These are phyloP conservation scores for Hydra vulgaris DNA, from an alignment of 30 jellyfish, hydroid and myxozoan genomes.

Conservation along the genomic window DNA sequence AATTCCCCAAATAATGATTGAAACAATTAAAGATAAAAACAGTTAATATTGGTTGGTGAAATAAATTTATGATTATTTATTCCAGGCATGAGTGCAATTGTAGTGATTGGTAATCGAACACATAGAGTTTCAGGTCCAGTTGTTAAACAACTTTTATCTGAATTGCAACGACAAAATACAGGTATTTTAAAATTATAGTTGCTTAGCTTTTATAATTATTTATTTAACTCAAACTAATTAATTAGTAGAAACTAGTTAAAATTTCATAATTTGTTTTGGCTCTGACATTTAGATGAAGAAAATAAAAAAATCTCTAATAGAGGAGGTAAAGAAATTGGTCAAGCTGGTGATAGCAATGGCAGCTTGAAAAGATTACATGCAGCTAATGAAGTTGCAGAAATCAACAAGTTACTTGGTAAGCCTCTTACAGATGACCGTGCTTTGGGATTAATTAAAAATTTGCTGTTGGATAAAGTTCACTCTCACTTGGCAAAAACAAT, in stretches of 20 bases:
- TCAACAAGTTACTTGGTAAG: slow-evolving; percentile 57
- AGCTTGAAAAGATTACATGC: slow-evolving; percentile 22
- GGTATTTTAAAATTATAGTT: no score
- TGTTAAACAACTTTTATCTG: slow-evolving; percentile 26
- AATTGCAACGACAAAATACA: slow-evolving; percentile 21
- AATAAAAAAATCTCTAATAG: slow-evolving; percentile 4
- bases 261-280: background rate
- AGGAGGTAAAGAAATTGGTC: slow-evolving; percentile 17
- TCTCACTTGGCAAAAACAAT: slow-evolving; percentile 22
- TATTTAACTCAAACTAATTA: background rate
- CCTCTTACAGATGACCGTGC: slow-evolving; percentile 84
- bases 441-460: slow-evolving; percentile 53
- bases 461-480: slow-evolving; percentile 59
- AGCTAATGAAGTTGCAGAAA: slow-evolving; percentile 38
- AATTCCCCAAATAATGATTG: no score
- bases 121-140: slow-evolving; percentile 32
- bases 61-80: no score
- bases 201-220: background rate
- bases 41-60: no score
- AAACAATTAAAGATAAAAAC: no score
- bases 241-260: no score
- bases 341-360: slow-evolving; percentile 22
- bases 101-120: slow-evolving; percentile 31
- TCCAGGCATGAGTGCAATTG: slow-evolving; percentile 37
- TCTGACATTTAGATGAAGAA: slow-evolving; percentile 7